Percentiles rank a stretch among this genome's conserved stretches.
Conservation (phyloP, 2,797 vertebrate species). For the Acipenser oxyrinchus region DNA sequence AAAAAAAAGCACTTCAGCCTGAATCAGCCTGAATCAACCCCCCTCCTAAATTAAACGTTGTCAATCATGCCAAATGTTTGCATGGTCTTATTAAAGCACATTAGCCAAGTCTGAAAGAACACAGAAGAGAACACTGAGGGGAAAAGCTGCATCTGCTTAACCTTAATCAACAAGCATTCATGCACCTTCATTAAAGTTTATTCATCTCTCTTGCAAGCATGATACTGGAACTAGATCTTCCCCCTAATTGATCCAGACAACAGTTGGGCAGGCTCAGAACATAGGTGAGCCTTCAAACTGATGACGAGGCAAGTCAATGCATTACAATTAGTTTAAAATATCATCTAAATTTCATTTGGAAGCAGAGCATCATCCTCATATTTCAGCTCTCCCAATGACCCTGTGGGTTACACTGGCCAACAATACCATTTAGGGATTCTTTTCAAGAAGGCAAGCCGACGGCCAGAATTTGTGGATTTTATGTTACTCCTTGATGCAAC, state of each 20-base stretch:
- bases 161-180: slow-evolving; percentile 55
- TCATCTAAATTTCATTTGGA: slow-evolving; percentile 39
- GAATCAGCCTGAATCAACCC: too few species aligned
- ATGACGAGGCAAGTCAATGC: slow-evolving; percentile 44
- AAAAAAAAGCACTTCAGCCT: too few species aligned
- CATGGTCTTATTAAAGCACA: slow-evolving; percentile 41
- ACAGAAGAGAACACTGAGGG: slow-evolving; percentile 35
- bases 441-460: slow-evolving; percentile 26
- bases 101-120: slow-evolving; percentile 36
- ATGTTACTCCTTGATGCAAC: slow-evolving; percentile 19
- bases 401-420: slow-evolving; percentile 23
- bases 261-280: slow-evolving; percentile 54
- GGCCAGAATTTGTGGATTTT: slow-evolving; percentile 14
- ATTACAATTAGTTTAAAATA: slow-evolving; percentile 52
- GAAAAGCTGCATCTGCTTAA: slow-evolving; percentile 53
- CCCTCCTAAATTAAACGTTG: slow-evolving; percentile 39
- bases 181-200: slow-evolving; percentile 50
- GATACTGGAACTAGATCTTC: slow-evolving; percentile 51
- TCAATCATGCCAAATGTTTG: slow-evolving; percentile 49
- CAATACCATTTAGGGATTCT: slow-evolving; percentile 20
- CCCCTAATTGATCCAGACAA: slow-evolving; percentile 62
- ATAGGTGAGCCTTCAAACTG: slow-evolving; percentile 49
- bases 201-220: slow-evolving; percentile 50
- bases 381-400: slow-evolving; percentile 26
- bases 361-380: slow-evolving; percentile 24